Base-by-base conservation (phyloP, 92 coral and sea anemone genomes). In the Epizoanthus scotinus region DNA sequence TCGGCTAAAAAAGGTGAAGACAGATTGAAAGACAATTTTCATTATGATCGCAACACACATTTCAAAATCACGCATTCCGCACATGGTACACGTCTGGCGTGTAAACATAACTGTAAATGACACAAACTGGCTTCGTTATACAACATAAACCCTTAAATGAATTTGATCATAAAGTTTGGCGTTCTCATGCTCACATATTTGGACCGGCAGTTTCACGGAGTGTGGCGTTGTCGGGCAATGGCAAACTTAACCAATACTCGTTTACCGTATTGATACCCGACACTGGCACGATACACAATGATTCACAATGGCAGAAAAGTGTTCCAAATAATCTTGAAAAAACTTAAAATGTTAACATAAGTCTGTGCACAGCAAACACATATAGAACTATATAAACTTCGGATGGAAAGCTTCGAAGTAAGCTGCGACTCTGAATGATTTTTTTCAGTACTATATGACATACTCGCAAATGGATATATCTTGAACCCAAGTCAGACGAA, bases 1-100 rank as follows among this genome's bases (percentile, higher is more conserved):
- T 62, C 22, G 25, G 18, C 20, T n/a, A 27, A 27, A 64, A 64
- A 19, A 34, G 22, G 69, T 34, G 40, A 34, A 34, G 40, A 34
- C 18, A 36, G 20, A 0, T 19, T 27, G 19, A 64, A 8, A 5
- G n/a, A 10, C 18, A 24, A 29, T 34, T 25, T 62, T 26, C 9
- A 20, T 34, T 38, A 13, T 64, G 70, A 27, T 29, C 14, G 70
- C 44, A 8, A 38, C 24, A 6, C 3, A 1, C 31, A 64, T 8
- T 64, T 29, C n/a, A 20, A 64, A 64, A 64, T 64, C 70, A 64
- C 70, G 70, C 47, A 64, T 29, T 64, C 70, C 17, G 40, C 10
- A 13, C 44, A 20, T 64, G 15, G 12, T 64, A 20, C 22, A 8
- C 5, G 38, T 27, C 70, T 64, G 42, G 28, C 47, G 22, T 18